Conservation (phyloP, 2,797 vertebrate species). For the Amniataba percoides region DNA sequence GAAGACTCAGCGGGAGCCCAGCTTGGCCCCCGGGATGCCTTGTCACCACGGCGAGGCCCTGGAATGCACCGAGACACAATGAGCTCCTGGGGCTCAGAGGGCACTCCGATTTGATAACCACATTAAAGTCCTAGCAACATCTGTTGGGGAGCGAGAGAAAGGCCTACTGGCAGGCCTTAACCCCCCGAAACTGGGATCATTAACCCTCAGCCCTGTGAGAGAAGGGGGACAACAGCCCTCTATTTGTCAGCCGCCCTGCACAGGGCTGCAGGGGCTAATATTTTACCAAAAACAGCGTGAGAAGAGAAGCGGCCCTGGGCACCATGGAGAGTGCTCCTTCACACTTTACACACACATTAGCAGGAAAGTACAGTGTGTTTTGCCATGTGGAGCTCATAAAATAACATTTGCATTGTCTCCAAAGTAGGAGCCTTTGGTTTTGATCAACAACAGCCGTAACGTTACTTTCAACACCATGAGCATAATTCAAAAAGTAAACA, state of each 20-base stretch:
- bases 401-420: conserved; percentile 55
- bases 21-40: conserved; percentile 87
- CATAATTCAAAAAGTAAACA: conserved; percentile 4
- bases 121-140: conserved; percentile 99
- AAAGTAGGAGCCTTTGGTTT: conserved; percentile 11
- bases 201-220: conserved; percentile 91
- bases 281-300: conserved; percentile 95
- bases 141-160: conserved; percentile 94
- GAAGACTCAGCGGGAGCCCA: conserved; percentile 86
- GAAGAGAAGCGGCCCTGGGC: conserved; percentile 86
- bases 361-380: conserved; percentile 50
- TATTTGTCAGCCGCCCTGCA: conserved; percentile 92
- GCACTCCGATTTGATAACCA: conserved; percentile 96
- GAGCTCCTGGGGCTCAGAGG: conserved; percentile 90
- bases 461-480: background rate
- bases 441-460: conserved; percentile 13
- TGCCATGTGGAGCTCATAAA: conserved; percentile 38
- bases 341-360: conserved; percentile 84
- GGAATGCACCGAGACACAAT: conserved; percentile 93
- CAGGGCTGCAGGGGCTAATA: conserved; percentile 88
- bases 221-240: conserved; percentile 93
- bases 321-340: conserved; percentile 77
- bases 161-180: conserved; percentile 94
- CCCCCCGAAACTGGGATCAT: conserved; percentile 96
- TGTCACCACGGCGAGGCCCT: conserved; percentile 91